Evolutionary conservation across 2,797 vertebrate genomes (phyloP).

Genomic region (Erethizon dorsatum): DNA sequence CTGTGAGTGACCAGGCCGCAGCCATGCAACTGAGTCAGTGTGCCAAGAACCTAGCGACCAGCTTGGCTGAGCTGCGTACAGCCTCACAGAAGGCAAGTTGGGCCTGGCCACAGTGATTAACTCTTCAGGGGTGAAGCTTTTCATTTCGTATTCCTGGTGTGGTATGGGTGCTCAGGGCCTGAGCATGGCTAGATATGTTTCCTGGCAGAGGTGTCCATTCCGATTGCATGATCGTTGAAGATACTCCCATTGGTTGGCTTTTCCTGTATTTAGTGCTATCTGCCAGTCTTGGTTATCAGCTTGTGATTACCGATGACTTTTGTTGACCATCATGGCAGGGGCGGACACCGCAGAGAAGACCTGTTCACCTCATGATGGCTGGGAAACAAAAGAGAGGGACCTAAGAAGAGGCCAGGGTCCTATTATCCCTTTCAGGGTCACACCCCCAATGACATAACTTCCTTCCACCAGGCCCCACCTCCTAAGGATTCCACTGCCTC

Average conservation of each 20-base stretch:
- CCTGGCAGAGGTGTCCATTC: not conserved
- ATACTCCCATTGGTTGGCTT: not conserved
- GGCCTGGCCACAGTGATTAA: not conserved
- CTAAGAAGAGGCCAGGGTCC: not conserved
- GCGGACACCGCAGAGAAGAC: not conserved
- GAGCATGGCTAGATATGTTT: not conserved
- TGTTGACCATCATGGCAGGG: not conserved
- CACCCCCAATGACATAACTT: not conserved
- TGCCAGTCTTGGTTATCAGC: not conserved
- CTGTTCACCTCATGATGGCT: not conserved
- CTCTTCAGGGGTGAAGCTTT: rapidly evolving
- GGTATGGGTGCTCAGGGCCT: too few species aligned
- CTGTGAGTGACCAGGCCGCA: slow-evolving; percentile 97
- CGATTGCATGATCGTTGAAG: not conserved
- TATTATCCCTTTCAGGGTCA: not conserved
- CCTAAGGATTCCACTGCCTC: not conserved
- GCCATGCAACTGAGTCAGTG: slow-evolving; percentile 99
- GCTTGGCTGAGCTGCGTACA: slow-evolving; percentile 96
- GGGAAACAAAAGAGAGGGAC: not conserved
- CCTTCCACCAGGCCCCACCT: not conserved
- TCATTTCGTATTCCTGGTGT: not conserved
- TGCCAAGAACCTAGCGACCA: slow-evolving; percentile 98
- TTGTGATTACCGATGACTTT: not conserved
- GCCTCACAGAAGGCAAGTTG: slow-evolving; percentile 96
- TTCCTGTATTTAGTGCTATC: not conserved